A percentile compares a stretch with the other conserved stretches of the same genome.
Evolutionary conservation across 2,113 vertebrate genomes (phyloP).

Genomic region (Pyrgilauda ruficollis): DNA sequence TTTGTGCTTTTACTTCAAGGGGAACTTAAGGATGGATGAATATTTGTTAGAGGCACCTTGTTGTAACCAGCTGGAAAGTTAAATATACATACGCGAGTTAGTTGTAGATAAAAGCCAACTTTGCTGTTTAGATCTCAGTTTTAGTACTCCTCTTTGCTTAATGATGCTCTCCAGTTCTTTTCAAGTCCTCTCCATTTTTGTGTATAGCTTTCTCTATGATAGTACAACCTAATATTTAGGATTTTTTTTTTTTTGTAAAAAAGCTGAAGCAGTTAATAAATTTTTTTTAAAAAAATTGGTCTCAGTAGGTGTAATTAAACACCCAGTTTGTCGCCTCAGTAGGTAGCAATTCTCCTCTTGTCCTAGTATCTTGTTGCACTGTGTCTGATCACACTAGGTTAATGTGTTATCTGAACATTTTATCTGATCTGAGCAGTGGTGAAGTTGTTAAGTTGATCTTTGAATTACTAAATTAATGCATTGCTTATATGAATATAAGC

Average conservation of each 20-base stretch:
- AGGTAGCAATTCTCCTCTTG: neutral
- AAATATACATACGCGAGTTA: neutral
- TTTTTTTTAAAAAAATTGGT: rapidly evolving
- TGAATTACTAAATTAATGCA: neutral
- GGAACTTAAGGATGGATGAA: neutral
- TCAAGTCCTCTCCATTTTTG: neutral
- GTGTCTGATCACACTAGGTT: neutral
- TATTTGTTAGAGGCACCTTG: neutral
- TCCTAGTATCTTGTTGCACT: neutral
- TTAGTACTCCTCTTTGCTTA: neutral
- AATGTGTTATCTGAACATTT: neutral
- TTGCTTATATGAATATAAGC: neutral
- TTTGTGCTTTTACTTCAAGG: neutral
- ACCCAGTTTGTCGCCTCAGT: neutral
- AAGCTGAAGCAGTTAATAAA: neutral
- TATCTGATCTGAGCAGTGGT: neutral
- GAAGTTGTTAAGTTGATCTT: neutral
- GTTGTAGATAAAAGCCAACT: neutral
- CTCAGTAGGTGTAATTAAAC: neutral
- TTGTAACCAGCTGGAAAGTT: neutral
- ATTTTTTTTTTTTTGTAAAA: rapidly evolving
- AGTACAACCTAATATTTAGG: neutral
- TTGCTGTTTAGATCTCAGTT: neutral
- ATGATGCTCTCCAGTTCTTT: neutral
- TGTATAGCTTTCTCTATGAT: neutral